Percentiles rank a stretch among this genome's conserved stretches.
These are phyloP conservation scores for Tromatobia lineatoria DNA, from an alignment of 2,888 invertebrate genomes.

Conservation along the genomic window DNA sequence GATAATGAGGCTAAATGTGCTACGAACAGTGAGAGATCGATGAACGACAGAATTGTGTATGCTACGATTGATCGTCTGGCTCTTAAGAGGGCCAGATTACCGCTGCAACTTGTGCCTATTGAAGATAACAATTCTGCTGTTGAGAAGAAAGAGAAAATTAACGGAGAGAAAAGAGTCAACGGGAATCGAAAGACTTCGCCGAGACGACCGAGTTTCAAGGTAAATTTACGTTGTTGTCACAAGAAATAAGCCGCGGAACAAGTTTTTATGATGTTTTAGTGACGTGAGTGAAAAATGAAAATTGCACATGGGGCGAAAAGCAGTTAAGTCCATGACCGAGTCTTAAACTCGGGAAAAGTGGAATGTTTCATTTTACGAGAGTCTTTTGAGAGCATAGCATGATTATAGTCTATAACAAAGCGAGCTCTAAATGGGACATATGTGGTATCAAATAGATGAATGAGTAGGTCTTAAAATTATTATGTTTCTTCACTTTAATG, in stretches of 20 bases:
- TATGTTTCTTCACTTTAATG: no score
- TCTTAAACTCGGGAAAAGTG: background rate
- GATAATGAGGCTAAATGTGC: slow-evolving; percentile 31
- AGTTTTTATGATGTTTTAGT: background rate
- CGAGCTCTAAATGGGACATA: background rate
- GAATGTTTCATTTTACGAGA: background rate
- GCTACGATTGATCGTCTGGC: slow-evolving; percentile 82
- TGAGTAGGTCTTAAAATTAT: no score
- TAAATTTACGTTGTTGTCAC: slow-evolving; percentile 13
- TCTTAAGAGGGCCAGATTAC: slow-evolving; percentile 78
- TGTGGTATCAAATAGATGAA: no score
- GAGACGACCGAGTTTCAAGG: slow-evolving; percentile 75
- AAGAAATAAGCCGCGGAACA: background rate
- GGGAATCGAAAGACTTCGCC: slow-evolving; percentile 59
- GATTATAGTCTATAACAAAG: background rate
- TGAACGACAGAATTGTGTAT: slow-evolving; percentile 75
- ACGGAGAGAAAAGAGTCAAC: slow-evolving; percentile 60
- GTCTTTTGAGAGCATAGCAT: background rate
- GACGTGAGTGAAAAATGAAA: background rate
- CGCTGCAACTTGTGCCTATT: slow-evolving; percentile 78
- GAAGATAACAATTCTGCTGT: slow-evolving; percentile 66
- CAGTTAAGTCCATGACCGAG: background rate
- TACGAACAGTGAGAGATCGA: slow-evolving; percentile 11
- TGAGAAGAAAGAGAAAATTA: slow-evolving; percentile 58
- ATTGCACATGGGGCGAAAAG: background rate